Percentiles rank a stretch among this genome's conserved stretches.
Conservation (phyloP, 2,113 vertebrate genomes). For the Oreochromis aureus region DNA sequence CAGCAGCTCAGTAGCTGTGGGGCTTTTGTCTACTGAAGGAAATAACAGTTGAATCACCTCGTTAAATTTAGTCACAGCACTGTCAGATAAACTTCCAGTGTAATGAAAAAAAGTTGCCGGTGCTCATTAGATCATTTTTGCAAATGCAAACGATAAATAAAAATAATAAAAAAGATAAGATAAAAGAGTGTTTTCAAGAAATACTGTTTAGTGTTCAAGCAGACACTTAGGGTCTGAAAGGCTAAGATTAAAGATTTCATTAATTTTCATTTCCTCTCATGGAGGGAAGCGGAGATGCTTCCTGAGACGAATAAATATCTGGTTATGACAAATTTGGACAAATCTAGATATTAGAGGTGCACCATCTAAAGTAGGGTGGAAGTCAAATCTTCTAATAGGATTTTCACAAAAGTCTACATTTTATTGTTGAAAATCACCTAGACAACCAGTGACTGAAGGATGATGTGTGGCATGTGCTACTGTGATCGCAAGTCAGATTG, state of each 20-base stretch:
- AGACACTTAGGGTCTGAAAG: rapidly evolving
- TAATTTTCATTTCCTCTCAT: neutral
- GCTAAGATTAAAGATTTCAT: neutral
- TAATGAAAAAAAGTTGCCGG: neutral
- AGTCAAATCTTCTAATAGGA: rapidly evolving
- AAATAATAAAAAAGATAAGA: rapidly evolving
- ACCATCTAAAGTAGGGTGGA: rapidly evolving
- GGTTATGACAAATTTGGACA: neutral
- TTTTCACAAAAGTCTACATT: rapidly evolving
- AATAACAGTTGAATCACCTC: neutral
- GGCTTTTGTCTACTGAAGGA: neutral
- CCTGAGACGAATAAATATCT: rapidly evolving
- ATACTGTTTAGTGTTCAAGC: neutral
- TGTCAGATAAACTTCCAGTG: neutral
- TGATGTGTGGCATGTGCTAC: rapidly evolving
- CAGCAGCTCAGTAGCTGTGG: neutral
- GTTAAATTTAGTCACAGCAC: neutral
- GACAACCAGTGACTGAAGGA: neutral
- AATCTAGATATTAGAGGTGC: neutral
- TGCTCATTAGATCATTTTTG: neutral
- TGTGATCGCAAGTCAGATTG: rapidly evolving
- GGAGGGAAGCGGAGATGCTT: neutral
- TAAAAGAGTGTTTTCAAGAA: rapidly evolving
- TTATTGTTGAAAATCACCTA: neutral
- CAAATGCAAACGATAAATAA: neutral